A percentile compares a stretch with the other conserved stretches of the same genome.
Evolutionary conservation across 2,888 invertebrate species (phyloP).

Genomic region (Melinaea menophilus): DNA sequence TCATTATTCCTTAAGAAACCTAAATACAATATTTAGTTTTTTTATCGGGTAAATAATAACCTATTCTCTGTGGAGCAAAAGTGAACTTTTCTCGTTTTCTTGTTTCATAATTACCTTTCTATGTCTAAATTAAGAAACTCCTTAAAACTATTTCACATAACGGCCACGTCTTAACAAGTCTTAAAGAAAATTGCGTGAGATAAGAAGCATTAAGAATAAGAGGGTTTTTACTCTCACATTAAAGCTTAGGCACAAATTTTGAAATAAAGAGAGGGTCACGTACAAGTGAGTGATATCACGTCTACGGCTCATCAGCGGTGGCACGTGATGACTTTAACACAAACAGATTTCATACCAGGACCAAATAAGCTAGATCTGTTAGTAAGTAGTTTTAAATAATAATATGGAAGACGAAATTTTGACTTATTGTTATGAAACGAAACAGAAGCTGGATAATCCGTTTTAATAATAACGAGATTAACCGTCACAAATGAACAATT

Average conservation of each 20-base stretch:
- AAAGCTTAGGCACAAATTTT: slow-evolving; percentile 56
- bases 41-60: slow-evolving; percentile 44
- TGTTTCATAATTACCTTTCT: slow-evolving; percentile 59
- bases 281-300: slow-evolving; percentile 76
- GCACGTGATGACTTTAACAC: slow-evolving; percentile 76
- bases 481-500: background rate
- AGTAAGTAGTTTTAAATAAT: slow-evolving; percentile 2
- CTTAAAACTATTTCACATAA: slow-evolving; percentile 20
- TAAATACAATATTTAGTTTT: background rate
- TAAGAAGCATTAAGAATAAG: slow-evolving; percentile 29
- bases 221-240: slow-evolving; percentile 37
- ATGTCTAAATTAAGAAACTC: slow-evolving; percentile 49
- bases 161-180: slow-evolving; percentile 35
- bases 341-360: slow-evolving; percentile 73
- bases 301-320: slow-evolving; percentile 74
- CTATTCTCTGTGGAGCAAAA: slow-evolving; percentile 51
- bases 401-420: background rate
- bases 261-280: slow-evolving; percentile 67
- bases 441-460: background rate
- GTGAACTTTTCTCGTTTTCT: slow-evolving; percentile 67
- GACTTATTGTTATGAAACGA: background rate
- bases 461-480: background rate
- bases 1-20: too few species aligned
- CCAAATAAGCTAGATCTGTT: slow-evolving; percentile 48
- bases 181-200: slow-evolving; percentile 26